Conservation (phyloP, 2,797 vertebrate genomes). For the Brachyrhaphis roseni region DNA sequence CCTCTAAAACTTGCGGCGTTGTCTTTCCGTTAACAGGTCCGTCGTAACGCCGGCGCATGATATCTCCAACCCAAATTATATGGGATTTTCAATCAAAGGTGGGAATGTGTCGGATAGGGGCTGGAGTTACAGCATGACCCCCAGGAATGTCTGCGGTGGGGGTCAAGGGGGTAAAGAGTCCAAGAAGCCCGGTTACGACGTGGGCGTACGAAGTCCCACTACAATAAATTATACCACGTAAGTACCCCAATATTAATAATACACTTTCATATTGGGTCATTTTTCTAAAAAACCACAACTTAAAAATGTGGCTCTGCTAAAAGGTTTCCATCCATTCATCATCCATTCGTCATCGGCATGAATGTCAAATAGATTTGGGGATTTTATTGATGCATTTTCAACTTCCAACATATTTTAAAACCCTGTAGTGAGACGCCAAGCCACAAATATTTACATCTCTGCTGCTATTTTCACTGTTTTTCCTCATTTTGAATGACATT, state of each 20-base stretch:
- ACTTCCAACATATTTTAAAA: neutral
- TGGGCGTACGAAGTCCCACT: conserved; percentile 67
- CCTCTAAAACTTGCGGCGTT: neutral
- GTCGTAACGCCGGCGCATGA: conserved; percentile 73
- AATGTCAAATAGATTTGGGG: neutral
- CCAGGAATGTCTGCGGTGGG: conserved; percentile 67
- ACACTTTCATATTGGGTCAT: neutral
- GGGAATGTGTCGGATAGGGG: conserved; percentile 78
- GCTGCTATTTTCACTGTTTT: neutral
- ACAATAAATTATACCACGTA: conserved; percentile 77
- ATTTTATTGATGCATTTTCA: neutral
- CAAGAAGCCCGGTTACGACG: conserved; percentile 76
- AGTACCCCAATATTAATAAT: conserved; percentile 53
- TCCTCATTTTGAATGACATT: neutral
- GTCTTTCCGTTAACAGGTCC: conserved; percentile 64
- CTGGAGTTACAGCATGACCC: conserved; percentile 85
- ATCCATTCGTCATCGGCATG: neutral
- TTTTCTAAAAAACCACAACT: neutral
- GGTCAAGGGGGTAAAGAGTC: conserved; percentile 78
- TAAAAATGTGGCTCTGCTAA: neutral
- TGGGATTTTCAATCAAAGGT: conserved; percentile 78
- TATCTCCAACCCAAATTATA: conserved; percentile 89
- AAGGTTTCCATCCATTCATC: neutral
- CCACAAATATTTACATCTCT: neutral
- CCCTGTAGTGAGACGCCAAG: neutral